Base-by-base conservation (phyloP, 2,888 invertebrate species). In the Galerucella pusilla region DNA sequence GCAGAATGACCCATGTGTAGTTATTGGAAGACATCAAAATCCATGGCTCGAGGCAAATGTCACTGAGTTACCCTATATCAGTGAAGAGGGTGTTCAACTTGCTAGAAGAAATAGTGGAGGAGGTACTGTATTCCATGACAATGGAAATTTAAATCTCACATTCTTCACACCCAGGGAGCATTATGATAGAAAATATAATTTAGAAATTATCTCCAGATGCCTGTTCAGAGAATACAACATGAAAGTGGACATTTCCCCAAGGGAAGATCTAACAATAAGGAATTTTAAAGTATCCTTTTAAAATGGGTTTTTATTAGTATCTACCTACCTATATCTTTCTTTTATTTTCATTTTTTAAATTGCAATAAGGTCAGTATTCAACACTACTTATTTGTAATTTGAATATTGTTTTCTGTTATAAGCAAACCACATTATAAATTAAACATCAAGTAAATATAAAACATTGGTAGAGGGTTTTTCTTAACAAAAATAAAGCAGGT, bases 11-110 rank as follows among this genome's bases (percentile, higher is more conserved):
- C 98, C 98, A 0, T 95, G 97, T 85, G 96, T 99, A 71, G 98
- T 99, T 6, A 93, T 99, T 85, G 99, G 99, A 7, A 92, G 96
- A 74, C 96, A 98, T 88, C 99, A 99, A 88, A 99, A 99, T 88
- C 97, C 98, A 0, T 99, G 98, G 94, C 87, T 93, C 49, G 99
- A 99, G 87, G 94, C 96, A 1, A 95, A 98, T 87, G 88, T 96
- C 2, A 90, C 92, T 2, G 90, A 90, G 60, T 87, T 95, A 67
- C 85, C 90, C 77, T 77, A 79, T 66, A 83, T 85, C 59, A 82
- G 82, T 6, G 91, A 92, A 67, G 89, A 91, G 60, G 93, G 92
- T 16, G 92, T 98, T 73, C 89, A 91, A 12, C 84, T 98, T 76
- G 98, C 95, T 0, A 91, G 99, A 74, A 91, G 99, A 60, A 96